Conservation (phyloP, 2,888 invertebrate species). For the Ptilodon capucinus region DNA sequence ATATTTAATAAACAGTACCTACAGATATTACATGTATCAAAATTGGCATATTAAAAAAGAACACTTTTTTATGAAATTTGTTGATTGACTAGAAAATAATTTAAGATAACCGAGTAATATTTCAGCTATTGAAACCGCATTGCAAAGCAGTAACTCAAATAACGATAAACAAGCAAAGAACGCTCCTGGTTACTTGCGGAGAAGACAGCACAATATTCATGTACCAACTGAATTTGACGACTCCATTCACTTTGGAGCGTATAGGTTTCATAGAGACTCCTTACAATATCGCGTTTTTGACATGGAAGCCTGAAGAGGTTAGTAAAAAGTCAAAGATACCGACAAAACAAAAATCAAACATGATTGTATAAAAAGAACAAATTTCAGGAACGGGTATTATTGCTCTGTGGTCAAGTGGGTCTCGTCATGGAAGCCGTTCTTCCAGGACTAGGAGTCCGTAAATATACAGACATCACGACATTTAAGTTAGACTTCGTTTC, state of each 20-base stretch:
- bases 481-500: slow-evolving; percentile 66
- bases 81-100: too few species aligned
- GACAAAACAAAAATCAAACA: too few species aligned
- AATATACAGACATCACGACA: slow-evolving; percentile 65
- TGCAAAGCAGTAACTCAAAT: slow-evolving; percentile 84
- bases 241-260: slow-evolving; percentile 79
- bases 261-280: slow-evolving; percentile 86
- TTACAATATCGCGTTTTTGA: slow-evolving; percentile 84
- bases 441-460: slow-evolving; percentile 47
- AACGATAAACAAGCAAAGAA: slow-evolving; percentile 81
- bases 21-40: too few species aligned
- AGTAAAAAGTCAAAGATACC: slow-evolving; percentile 14
- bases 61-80: too few species aligned
- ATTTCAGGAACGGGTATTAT: slow-evolving; percentile 60
- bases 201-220: slow-evolving; percentile 87
- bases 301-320: slow-evolving; percentile 85
- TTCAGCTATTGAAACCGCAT: slow-evolving; percentile 86
- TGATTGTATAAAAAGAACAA: too few species aligned
- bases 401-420: slow-evolving; percentile 71
- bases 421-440: slow-evolving; percentile 68
- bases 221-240: slow-evolving; percentile 71
- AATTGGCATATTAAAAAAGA: too few species aligned
- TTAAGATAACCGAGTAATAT: slow-evolving; percentile 4
- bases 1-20: too few species aligned
- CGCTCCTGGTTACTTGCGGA: slow-evolving; percentile 85